Conservation (phyloP, 2,888 invertebrate species). For the Corbicula japonica region DNA sequence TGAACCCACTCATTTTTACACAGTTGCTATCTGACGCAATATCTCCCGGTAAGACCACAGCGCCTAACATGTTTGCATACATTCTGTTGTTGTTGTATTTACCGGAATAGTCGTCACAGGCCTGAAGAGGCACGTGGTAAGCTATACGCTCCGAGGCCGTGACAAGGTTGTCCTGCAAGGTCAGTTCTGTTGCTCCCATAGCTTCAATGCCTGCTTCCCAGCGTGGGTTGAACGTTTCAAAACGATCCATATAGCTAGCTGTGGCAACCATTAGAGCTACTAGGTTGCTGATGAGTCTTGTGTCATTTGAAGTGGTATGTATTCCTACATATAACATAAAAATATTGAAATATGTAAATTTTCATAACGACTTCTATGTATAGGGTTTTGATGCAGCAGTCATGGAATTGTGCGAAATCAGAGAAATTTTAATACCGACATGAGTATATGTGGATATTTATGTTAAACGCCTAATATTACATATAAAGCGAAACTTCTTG, state of each 20-base stretch:
- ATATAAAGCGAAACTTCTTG: too few species aligned
- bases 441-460: too few species aligned
- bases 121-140: slow-evolving; percentile 67
- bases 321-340: slow-evolving; percentile 71
- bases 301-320: slow-evolving; percentile 70
- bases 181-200: slow-evolving; percentile 59
- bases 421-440: too few species aligned
- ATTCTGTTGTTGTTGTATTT: slow-evolving; percentile 72
- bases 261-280: slow-evolving; percentile 77
- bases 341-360: not conserved
- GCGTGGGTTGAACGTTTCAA: slow-evolving; percentile 70
- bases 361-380: too few species aligned
- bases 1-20: slow-evolving; percentile 72
- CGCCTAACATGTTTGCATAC: slow-evolving; percentile 74
- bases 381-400: too few species aligned
- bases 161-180: slow-evolving; percentile 75
- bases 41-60: slow-evolving; percentile 40
- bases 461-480: too few species aligned
- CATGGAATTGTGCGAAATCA: too few species aligned
- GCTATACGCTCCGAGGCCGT: slow-evolving; percentile 80
- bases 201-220: slow-evolving; percentile 74
- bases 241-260: slow-evolving; percentile 77
- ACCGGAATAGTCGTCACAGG: slow-evolving; percentile 61
- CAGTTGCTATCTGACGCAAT: slow-evolving; percentile 62
- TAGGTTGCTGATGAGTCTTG: slow-evolving; percentile 74